Base-by-base conservation (phyloP, 2,888 invertebrate species). In the Schizotus pectinicornis region DNA sequence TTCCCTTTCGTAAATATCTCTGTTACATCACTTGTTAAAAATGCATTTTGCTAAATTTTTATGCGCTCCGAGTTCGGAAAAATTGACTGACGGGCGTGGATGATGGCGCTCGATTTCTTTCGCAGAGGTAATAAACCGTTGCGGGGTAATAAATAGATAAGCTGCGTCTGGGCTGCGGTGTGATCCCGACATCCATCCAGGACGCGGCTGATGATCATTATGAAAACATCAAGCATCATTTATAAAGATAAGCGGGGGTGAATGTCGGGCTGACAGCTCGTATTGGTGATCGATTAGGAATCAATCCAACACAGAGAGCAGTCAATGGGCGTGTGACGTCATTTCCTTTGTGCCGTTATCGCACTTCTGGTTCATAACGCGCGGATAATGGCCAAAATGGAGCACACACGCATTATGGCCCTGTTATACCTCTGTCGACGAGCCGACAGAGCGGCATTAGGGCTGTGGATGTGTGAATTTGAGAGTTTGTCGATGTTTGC, bases 341-440 rank as follows among this genome's bases (percentile, higher is more conserved):
- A 79, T 79, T 79, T 80, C 80, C 80, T 80, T 80, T 80, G 79
- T 80, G 77, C 72, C 71, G 68, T 74, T 79, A 79, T 79, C 79
- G 71, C 76, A 76, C 79, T 80, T 80, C 79, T 79, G 79, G 79
- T 80, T 80, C 80, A 80, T 80, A 80, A 80, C 78, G 74, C 77
- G 69, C 73, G 77, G 69, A 79, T 79, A 80, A 80, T 79, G 77
- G 72, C 70, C 70, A 68, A 70, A 73, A 73, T 74, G 69, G 73
- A 72, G 69, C 71, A 70, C 66, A 67, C 67, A 70, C 52, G 63
- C 63, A 65, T 62, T 57, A 57, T 54, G 33, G 61, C 56, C 46
- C 53, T 49, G 39, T 50, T 37, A 37, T 41, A 41, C 50, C 50
- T 50, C 34, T 38, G 53, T 35, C 33, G 51, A 51, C 51, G 51